phyloP scores from a whole-genome alignment of 2,113 vertebrate species.

The Callipepla californica region DNA sequence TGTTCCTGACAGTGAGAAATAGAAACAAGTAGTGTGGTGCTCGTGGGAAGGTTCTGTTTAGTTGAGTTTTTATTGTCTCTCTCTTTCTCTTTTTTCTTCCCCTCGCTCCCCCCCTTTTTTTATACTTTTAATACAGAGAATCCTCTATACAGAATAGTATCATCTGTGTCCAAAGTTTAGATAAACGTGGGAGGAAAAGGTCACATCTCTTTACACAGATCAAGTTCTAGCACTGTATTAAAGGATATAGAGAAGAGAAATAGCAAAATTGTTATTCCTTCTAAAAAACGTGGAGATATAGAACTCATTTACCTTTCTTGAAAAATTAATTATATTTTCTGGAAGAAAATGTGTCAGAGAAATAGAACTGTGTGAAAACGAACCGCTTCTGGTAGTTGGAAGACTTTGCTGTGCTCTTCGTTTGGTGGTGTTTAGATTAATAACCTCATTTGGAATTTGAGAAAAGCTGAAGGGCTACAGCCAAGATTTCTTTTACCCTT shows the following conservation, averaged over 20 bases:
- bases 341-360: background rate
- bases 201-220: background rate
- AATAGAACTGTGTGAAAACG: background rate
- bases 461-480: background rate
- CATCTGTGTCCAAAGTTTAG: background rate
- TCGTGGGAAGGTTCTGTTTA: background rate
- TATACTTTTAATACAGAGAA: background rate
- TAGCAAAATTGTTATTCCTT: background rate
- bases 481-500: background rate
- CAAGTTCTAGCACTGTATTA: background rate
- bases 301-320: background rate
- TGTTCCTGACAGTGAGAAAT: background rate
- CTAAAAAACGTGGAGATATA: background rate
- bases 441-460: background rate
- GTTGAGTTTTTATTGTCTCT: background rate
- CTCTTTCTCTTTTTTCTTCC: background rate
- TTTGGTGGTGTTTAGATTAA: background rate
- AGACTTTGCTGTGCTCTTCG: background rate
- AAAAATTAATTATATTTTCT: background rate
- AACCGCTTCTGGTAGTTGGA: background rate
- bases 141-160: background rate
- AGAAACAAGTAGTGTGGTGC: background rate
- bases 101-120: background rate
- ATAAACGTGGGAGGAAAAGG: background rate
- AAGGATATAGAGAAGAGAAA: background rate